phyloP scores from a whole-genome alignment of 2,888 invertebrate species.

The Trichogramma dendrolimi region DNA sequence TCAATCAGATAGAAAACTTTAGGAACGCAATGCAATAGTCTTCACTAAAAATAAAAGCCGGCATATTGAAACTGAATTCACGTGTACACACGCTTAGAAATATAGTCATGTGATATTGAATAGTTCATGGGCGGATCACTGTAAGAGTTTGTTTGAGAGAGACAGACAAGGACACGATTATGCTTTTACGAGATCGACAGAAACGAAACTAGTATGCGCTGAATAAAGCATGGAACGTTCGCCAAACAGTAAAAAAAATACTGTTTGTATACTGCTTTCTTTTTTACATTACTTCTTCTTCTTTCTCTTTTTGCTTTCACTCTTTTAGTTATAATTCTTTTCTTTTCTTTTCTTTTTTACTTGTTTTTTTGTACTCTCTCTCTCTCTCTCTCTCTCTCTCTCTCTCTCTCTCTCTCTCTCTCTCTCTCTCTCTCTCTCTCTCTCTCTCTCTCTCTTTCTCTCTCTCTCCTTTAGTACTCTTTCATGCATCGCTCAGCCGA shows the following conservation, averaged over 20 bases:
- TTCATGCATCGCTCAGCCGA: too few species aligned
- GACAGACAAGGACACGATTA: constrained; percentile 39
- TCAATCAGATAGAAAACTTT: too few species aligned
- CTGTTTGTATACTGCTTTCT: neutral
- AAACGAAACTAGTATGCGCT: constrained; percentile 40
- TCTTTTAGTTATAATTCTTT: neutral
- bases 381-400: too few species aligned
- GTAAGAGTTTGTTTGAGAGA: constrained; percentile 15
- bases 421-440: too few species aligned
- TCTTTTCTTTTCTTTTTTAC: neutral
- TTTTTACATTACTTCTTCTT: neutral
- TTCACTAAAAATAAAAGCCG: constrained; percentile 27
- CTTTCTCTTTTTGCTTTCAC: constrained; percentile 21
- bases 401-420: too few species aligned
- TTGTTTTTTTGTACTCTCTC: neutral
- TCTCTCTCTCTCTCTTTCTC: too few species aligned
- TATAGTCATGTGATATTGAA: constrained; percentile 21
- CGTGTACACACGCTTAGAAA: constrained; percentile 25
- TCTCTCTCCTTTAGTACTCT: too few species aligned
- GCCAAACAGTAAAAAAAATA: constrained; percentile 21
- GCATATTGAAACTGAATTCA: too few species aligned
- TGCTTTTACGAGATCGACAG: constrained; percentile 37
- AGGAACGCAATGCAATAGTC: constrained; percentile 27
- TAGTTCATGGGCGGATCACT: constrained; percentile 36
- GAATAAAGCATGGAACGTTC: constrained; percentile 39